A percentile compares a stretch with the other conserved stretches of the same genome.
phyloP scores from a whole-genome alignment of 2,113 vertebrate genomes.

The Beaufortia kweichowensis region DNA sequence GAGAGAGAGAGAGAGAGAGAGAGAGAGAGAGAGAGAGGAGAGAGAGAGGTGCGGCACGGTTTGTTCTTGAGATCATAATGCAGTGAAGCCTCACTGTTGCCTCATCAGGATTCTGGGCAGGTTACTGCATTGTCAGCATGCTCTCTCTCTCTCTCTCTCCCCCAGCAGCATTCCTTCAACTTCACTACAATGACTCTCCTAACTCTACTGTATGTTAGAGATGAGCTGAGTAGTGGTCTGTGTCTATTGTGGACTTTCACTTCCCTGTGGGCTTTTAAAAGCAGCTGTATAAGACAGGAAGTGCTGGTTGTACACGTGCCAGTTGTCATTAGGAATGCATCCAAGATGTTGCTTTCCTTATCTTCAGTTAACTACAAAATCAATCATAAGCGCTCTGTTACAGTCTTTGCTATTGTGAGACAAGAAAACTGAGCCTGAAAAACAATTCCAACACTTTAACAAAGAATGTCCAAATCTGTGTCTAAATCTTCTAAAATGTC shows the following conservation, averaged over 20 bases:
- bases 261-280: slow-evolving; percentile 9
- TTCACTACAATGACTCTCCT: slow-evolving; percentile 3
- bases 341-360: slow-evolving; percentile 15
- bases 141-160: slow-evolving; percentile 30
- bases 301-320: slow-evolving; percentile 2
- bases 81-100: slow-evolving; percentile 47
- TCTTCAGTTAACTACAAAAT: slow-evolving; percentile 28
- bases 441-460: neutral
- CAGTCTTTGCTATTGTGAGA: neutral
- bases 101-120: slow-evolving; percentile 51
- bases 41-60: slow-evolving; percentile 3
- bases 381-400: slow-evolving; percentile 5
- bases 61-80: slow-evolving; percentile 37
- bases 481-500: too few species aligned
- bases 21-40: slow-evolving; percentile 2
- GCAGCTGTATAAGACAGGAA: slow-evolving; percentile 29
- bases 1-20: neutral
- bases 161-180: neutral
- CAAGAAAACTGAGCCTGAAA: neutral
- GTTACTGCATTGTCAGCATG: slow-evolving; percentile 48
- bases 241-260: neutral
- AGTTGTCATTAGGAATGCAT: slow-evolving; percentile 44
- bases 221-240: slow-evolving; percentile 8
- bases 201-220: slow-evolving; percentile 18
- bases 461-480: too few species aligned